Conservation (phyloP, 2,888 invertebrate genomes). For the Cerastis rubricosa region DNA sequence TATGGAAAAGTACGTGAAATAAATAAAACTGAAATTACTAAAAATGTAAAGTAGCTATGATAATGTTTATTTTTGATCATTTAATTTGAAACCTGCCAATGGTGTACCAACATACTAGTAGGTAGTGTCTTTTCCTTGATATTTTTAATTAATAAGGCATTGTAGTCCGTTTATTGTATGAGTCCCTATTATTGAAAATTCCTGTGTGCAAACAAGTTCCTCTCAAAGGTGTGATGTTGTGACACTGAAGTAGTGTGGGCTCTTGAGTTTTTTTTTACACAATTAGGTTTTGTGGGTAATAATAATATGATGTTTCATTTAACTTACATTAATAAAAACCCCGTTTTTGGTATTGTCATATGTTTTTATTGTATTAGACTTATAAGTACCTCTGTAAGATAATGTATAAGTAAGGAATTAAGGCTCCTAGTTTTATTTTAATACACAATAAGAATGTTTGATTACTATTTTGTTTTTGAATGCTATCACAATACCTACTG, state of each 20-base stretch:
- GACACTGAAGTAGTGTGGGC: conserved; percentile 2
- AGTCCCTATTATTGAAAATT: background rate
- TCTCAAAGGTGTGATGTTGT: background rate
- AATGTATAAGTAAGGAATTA: conserved; percentile 12
- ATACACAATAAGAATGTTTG: conserved; percentile 30
- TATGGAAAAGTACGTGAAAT: conserved; percentile 99
- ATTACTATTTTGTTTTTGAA: background rate
- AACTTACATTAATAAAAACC: background rate
- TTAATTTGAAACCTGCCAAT: background rate
- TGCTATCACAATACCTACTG: background rate
- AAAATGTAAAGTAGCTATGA: background rate
- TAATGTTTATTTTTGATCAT: background rate
- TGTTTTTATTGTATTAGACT: conserved; percentile 5
- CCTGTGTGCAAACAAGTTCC: background rate
- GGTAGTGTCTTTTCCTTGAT: background rate
- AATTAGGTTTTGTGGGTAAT: background rate
- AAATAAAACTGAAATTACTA: conserved; percentile 64
- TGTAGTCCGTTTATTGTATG: background rate
- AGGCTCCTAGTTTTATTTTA: conserved; percentile 17
- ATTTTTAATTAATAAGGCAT: background rate
- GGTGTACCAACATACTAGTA: conserved; percentile 7
- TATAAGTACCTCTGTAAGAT: conserved; percentile 14
- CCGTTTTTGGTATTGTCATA: background rate
- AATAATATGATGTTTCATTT: background rate
- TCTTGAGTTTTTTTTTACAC: background rate